phyloP scores from a whole-genome alignment of 2,113 vertebrate genomes.

The Isichthys henryi region DNA sequence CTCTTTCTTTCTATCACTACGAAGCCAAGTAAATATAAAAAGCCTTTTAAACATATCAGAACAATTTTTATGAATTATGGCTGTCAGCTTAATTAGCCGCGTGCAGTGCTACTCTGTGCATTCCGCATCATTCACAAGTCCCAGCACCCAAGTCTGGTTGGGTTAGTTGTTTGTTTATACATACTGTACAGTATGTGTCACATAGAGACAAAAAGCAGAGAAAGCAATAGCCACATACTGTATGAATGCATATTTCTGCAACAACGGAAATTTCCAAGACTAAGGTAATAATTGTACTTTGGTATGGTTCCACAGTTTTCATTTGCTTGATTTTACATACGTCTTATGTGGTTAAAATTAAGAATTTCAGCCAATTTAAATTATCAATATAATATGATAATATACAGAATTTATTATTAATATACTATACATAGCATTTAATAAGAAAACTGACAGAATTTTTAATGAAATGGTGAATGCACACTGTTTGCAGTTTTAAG shows the following conservation, averaged over 20 bases:
- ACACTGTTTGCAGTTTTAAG: not conserved
- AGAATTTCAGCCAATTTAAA: not conserved
- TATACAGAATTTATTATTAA: not conserved
- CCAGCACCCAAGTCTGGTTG: slow-evolving; percentile 43
- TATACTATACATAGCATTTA: not conserved
- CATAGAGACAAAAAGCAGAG: slow-evolving; percentile 49
- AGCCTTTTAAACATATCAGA: slow-evolving; percentile 45
- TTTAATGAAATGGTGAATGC: not conserved
- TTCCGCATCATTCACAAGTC: slow-evolving; percentile 58
- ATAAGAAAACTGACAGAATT: not conserved
- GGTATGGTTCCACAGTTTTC: not conserved
- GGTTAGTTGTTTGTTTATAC: slow-evolving; percentile 32
- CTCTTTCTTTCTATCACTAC: not conserved
- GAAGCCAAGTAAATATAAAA: slow-evolving; percentile 24
- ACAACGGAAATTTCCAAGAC: not conserved
- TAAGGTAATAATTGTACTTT: not conserved
- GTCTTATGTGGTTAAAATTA: not conserved
- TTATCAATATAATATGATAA: not conserved
- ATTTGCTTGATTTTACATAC: not conserved
- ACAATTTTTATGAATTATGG: slow-evolving; percentile 36
- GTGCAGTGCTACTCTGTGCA: slow-evolving; percentile 43
- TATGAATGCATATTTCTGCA: not conserved
- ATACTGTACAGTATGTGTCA: slow-evolving; percentile 51
- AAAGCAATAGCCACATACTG: not conserved
- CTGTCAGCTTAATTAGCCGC: slow-evolving; percentile 54